Conservation (phyloP, 2,888 invertebrate species). For the Gryllus longicercus region DNA sequence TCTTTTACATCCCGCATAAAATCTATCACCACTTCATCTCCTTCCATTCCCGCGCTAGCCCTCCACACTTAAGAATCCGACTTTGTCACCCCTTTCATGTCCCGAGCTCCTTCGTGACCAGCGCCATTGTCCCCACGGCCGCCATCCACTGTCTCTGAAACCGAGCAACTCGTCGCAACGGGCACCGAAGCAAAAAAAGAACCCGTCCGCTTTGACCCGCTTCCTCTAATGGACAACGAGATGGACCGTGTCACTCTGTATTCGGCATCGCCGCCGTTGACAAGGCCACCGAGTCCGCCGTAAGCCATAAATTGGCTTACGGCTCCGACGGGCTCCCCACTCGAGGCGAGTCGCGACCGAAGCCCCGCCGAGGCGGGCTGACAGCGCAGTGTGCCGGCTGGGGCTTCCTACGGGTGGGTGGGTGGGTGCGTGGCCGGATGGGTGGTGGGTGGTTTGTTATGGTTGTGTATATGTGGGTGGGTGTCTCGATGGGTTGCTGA, state of each 20-base stretch:
- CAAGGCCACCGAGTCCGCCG: background rate
- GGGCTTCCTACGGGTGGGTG: background rate
- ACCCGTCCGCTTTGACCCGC: background rate
- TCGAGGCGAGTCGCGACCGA: background rate
- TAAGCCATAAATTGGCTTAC: background rate
- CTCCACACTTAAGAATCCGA: no score
- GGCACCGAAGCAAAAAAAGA: background rate
- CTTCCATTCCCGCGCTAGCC: no score
- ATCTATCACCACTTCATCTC: no score
- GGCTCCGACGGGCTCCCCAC: background rate
- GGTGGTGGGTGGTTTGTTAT: no score
- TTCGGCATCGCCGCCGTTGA: background rate
- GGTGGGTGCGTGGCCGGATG: no score
- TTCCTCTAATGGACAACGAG: conserved; percentile 7
- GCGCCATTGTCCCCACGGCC: no score
- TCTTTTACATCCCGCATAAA: no score
- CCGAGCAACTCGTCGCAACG: background rate
- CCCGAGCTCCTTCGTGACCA: no score
- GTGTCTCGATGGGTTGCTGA: no score
- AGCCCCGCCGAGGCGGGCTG: background rate
- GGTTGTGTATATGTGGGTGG: no score
- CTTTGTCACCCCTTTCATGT: no score
- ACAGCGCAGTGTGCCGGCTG: background rate
- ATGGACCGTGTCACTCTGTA: conserved; percentile 17
- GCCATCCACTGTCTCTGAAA: no score